Conservation (phyloP, 2,888 invertebrate species). For the Phyllotreta striolata region DNA sequence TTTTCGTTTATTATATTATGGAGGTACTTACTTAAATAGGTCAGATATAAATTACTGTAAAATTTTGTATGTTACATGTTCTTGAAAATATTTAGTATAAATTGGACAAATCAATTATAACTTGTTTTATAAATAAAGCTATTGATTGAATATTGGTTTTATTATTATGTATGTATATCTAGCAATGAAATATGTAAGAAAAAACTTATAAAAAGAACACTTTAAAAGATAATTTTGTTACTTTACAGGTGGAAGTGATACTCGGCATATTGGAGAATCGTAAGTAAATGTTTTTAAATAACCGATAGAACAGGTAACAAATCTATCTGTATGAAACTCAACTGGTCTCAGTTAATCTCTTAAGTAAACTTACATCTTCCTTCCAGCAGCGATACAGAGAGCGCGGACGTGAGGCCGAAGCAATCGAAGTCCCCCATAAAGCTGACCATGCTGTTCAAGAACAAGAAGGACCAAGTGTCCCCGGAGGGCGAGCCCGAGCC, state of each 20-base stretch:
- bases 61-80: conserved; percentile 58
- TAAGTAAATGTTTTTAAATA: conserved; percentile 49
- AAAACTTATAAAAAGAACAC: neutral
- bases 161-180: conserved; percentile 18
- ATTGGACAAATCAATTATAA: conserved; percentile 56
- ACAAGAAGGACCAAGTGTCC: conserved; percentile 50
- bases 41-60: conserved; percentile 47
- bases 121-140: conserved; percentile 61
- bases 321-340: neutral
- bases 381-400: conserved; percentile 73
- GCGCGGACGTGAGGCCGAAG: conserved; percentile 64
- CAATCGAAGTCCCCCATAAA: conserved; percentile 49
- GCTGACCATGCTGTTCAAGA: conserved; percentile 53
- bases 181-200: neutral
- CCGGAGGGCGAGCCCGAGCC: conserved; percentile 46
- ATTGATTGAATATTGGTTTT: conserved; percentile 30
- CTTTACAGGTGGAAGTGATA: conserved; percentile 33
- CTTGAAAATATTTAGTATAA: conserved; percentile 56
- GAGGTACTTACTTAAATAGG: conserved; percentile 28
- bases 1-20: conserved; percentile 19
- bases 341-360: too few relatives aligned
- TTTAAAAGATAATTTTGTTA: neutral
- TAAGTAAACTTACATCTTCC: conserved; percentile 21
- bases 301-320: neutral
- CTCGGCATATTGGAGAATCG: conserved; percentile 56